Base-by-base conservation (phyloP, 2,113 vertebrate species). In the Tachuris rubrigastra region DNA sequence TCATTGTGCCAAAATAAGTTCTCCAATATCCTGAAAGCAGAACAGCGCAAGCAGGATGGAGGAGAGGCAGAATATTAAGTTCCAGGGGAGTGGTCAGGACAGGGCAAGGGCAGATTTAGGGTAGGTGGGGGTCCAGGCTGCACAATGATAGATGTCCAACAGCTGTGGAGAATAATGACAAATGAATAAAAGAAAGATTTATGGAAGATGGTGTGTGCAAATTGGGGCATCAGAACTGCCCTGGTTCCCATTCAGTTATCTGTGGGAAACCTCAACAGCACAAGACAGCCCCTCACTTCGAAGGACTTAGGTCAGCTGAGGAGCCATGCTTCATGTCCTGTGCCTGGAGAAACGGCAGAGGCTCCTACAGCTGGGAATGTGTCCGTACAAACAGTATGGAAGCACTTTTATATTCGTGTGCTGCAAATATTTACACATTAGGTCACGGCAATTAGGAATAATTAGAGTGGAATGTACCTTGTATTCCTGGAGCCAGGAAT, bases 381-480 rank as follows among this genome's bases (percentile, higher is more conserved):
- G 49, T 67, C 85, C 6, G 15, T 30, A 73, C 58, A 69, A 39
- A 30, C 53, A 22, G 90, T 89, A 93, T 96, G 94, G 96, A 96
- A 97, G 91, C 91, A 91, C 91, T 96, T 96, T 80, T 50, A 59
- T 89, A 66, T 91, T 69, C 2, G 1, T 93, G 78, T 74, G 39
- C 73, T 90, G 75, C 96, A 96, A 88, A 95, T 96, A 94, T 97
- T 96, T 96, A 96, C 75, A 74, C 78, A 63, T 94, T 90, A 96
- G 92, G 71, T 95, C 95, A 95, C 58, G 50, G 95, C 90, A 95
- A 95, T 96, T 96, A 96, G 72, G 75, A 95, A 86, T 91, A 93
- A 95, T 97, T 95, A 96, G 63, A 90, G 90, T 83, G 95, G 94
- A 97, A 96, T 93, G 94, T 84, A 96, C 94, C 94, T 97, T 74